Base-by-base conservation (phyloP, 2,888 invertebrate species). In the Spisula subtruncata region DNA sequence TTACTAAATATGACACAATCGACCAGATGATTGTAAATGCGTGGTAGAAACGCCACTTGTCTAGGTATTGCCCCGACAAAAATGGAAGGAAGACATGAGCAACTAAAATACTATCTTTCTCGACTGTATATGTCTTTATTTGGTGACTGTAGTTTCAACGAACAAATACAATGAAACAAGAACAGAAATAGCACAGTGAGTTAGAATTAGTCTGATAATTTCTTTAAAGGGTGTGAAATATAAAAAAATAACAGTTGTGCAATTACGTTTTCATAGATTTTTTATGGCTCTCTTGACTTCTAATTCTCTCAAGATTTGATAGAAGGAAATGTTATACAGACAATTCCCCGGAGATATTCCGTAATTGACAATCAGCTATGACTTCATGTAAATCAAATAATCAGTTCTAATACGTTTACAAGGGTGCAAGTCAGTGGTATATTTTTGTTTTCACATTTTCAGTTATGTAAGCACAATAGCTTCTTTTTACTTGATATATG, bases 221-320 rank as follows among this genome's bases (percentile, higher is more conserved):
- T 10, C 60, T 66, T 66, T 10, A 25, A 6, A 25, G n/a, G 10
- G 25, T 66, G 51, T 66, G 60, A 25, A 66, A n/a, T n/a, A 25
- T n/a, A 66, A 66, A 66, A 60, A 66, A 66, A 25, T 5, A 25
- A 66, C 25, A 66, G 10, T 66, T 25, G n/a, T 25, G n/a, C 60
- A 66, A 66, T 66, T 25, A 66, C 12, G 25, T 66, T 66, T 66
- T 6, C 25, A 66, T 66, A 66, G 60, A 66, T 66, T 66, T 66
- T 66, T 66, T 66, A 66, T 66, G 12, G 41, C 41, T 41, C 8
- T 41, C 41, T 41, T 41, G 41, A 41, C 41, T 41, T 41, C 41
- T 66, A 25, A n/a, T n/a, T 8, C 25, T 25, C 25, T 66, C 60
- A 10, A 25, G 25, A 66, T 66, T 66, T 10, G 60, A 66, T 66